Evolutionary conservation across 2,797 vertebrate species (phyloP).

Genomic region (Paramormyrops hopkinsi): DNA sequence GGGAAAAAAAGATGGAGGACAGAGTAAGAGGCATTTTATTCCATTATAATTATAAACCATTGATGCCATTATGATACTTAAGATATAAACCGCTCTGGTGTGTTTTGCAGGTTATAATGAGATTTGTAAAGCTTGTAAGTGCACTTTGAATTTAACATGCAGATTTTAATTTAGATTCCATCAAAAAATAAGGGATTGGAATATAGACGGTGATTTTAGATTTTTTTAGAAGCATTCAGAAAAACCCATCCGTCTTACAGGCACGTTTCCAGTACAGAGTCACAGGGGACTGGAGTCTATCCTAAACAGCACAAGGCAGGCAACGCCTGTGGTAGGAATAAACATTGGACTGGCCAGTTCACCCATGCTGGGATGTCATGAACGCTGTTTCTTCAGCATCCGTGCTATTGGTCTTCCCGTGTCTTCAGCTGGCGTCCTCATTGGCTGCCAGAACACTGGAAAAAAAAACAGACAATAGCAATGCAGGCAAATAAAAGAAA

Average conservation of each 20-base stretch:
- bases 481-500: neutral
- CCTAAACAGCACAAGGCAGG: neutral
- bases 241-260: neutral
- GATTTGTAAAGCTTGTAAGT: neutral
- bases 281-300: neutral
- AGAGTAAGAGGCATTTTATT: constrained; percentile 28
- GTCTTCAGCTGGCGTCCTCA: neutral
- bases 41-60: constrained; percentile 19
- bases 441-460: neutral
- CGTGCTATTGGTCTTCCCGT: neutral
- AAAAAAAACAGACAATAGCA: neutral
- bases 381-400: neutral
- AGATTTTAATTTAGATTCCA: neutral
- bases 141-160: neutral
- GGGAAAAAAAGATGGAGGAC: constrained; percentile 31
- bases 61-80: constrained; percentile 2
- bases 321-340: neutral
- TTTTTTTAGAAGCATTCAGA: neutral
- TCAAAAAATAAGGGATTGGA: neutral
- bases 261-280: neutral
- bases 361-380: neutral
- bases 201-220: neutral
- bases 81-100: neutral
- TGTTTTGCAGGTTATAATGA: constrained; percentile 1
- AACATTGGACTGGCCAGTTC: neutral